Evolutionary conservation across 2,797 vertebrate genomes (phyloP).

Genomic region (Percopsis omiscomaycus): DNA sequence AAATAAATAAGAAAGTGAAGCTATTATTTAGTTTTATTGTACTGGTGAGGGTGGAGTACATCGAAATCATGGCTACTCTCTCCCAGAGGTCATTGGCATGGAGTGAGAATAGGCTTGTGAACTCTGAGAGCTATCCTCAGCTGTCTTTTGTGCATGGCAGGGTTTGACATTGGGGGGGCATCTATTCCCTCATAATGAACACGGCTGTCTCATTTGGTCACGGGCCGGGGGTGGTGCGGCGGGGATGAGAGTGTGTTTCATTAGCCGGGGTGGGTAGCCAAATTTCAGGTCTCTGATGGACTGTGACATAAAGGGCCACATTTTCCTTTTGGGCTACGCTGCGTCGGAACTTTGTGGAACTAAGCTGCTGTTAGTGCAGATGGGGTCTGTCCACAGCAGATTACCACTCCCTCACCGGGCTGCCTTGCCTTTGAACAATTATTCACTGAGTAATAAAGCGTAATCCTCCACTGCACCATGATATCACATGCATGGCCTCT

Average conservation of each 20-base stretch:
- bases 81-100: conserved; percentile 60
- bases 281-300: conserved; percentile 76
- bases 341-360: conserved; percentile 61
- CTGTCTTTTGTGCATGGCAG: conserved; percentile 63
- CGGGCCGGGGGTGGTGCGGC: conserved; percentile 50
- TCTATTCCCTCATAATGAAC: conserved; percentile 68
- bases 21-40: conserved; percentile 36
- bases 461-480: conserved; percentile 63
- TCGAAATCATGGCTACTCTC: conserved; percentile 63
- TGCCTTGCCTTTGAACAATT: conserved; percentile 56
- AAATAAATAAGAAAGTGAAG: conserved; percentile 21
- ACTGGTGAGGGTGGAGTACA: conserved; percentile 43
- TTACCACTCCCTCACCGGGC: conserved; percentile 60
- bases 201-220: conserved; percentile 58
- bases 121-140: conserved; percentile 49
- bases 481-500: conserved; percentile 51
- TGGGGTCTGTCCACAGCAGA: conserved; percentile 67
- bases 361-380: conserved; percentile 73
- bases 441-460: conserved; percentile 68
- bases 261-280: conserved; percentile 69
- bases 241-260: conserved; percentile 61
- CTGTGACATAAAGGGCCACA: conserved; percentile 66
- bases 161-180: conserved; percentile 52
- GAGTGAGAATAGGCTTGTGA: conserved; percentile 60
- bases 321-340: conserved; percentile 60